Conservation (phyloP, 1,140 invertebrate genomes). For the Marisa cornuarietis region DNA sequence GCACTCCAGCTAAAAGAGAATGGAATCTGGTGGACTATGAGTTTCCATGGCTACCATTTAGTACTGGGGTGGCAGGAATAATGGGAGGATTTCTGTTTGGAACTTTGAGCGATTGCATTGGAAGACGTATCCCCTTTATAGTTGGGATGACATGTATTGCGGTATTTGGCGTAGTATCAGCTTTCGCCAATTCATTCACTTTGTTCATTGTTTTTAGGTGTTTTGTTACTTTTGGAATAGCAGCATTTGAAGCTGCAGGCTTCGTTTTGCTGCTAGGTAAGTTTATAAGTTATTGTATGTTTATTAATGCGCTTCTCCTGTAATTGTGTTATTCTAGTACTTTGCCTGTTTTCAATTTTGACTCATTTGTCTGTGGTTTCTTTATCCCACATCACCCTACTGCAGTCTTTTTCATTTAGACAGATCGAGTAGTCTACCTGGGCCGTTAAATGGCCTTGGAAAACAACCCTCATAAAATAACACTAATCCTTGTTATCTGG, state of each 20-base stretch:
- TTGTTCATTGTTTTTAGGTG: constrained; percentile 47
- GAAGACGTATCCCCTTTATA: constrained; percentile 49
- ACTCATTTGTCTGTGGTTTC: no score
- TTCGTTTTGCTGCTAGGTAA: constrained; percentile 57
- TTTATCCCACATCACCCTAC: no score
- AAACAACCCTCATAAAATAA: no score
- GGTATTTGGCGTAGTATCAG: constrained; percentile 47
- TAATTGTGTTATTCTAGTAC: no score
- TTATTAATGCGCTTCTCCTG: no score
- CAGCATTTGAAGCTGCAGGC: constrained; percentile 49
- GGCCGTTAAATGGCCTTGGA: no score
- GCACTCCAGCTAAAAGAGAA: constrained; percentile 46
- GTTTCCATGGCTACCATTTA: constrained; percentile 53
- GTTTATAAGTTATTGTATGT: neutral
- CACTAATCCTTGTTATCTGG: no score
- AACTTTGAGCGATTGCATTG: constrained; percentile 52
- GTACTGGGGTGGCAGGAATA: constrained; percentile 47
- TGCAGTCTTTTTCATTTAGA: no score
- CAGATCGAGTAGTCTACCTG: no score
- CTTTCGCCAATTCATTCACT: constrained; percentile 47
- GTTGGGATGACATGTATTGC: constrained; percentile 39
- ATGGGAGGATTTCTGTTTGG: constrained; percentile 53
- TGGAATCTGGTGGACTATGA: constrained; percentile 48
- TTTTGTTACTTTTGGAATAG: constrained; percentile 50
- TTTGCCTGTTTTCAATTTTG: no score